Percentiles rank a stretch among this genome's conserved stretches.
Evolutionary conservation across 2,888 invertebrate species (phyloP).

Genomic region (Meloe dianella): DNA sequence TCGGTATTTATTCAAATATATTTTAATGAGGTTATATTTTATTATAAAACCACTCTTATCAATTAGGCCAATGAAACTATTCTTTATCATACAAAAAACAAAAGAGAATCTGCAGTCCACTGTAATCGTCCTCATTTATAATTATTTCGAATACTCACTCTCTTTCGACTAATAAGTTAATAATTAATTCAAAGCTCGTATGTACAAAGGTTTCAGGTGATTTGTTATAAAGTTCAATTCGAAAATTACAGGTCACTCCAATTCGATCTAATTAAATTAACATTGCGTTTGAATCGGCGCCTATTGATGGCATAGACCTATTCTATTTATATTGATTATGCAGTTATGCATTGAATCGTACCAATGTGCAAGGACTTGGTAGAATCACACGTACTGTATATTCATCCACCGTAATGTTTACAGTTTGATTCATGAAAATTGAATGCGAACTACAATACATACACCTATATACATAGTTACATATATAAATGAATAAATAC

Average conservation of each 20-base stretch:
- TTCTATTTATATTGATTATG: slow-evolving; percentile 5
- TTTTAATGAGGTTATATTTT: background rate
- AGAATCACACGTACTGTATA: background rate
- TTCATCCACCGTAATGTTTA: background rate
- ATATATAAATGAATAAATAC: background rate
- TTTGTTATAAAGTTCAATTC: slow-evolving; percentile 5
- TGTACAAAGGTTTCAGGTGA: slow-evolving; percentile 3
- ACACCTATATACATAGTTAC: background rate
- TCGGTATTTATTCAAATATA: too few species aligned
- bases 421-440: slow-evolving; percentile 5
- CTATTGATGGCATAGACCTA: background rate
- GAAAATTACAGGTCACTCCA: slow-evolving; percentile 9
- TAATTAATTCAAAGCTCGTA: slow-evolving; percentile 4
- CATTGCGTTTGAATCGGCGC: slow-evolving; percentile 2
- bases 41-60: background rate
- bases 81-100: too few species aligned
- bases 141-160: too few species aligned
- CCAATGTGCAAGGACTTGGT: background rate
- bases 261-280: slow-evolving; percentile 6
- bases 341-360: background rate
- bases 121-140: too few species aligned
- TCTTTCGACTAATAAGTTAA: background rate
- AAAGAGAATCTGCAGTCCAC: too few species aligned
- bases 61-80: background rate
- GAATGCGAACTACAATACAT: background rate